Base-by-base conservation (phyloP, 2,888 invertebrate species). In the Xanthorhoe spadicearia region DNA sequence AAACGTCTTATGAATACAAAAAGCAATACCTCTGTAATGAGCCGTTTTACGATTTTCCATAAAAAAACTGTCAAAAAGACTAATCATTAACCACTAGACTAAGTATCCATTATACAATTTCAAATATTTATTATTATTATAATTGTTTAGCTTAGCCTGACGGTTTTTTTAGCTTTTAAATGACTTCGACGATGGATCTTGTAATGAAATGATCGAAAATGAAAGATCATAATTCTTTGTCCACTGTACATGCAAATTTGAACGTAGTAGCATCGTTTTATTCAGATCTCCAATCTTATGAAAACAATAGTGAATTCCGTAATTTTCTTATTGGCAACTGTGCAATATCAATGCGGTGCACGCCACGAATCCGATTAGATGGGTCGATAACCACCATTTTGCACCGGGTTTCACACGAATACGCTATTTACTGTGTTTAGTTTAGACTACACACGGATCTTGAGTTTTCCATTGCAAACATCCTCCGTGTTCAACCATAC, bases 341-440 rank as follows among this genome's bases (percentile, higher is more conserved):
- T 83, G 82, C 82, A 82, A 81, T 84, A 85, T 85, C 83, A 81
- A 84, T 82, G 81, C 81, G 64, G 77, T 77, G 79, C 81, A 77
- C 71, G 73, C 76, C 72, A 79, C 72, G 82, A 79, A 80, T 79
- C 77, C 77, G 85, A 88, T 87, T 84, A 86, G 84, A 85, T 86
- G 80, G 69, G 68, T 76, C 78, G 85, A 87, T 67, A 58, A 59
- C 64, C 61, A 69, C 73, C 74, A 70, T 63, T 72, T 73, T 68
- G 78, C 79, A 77, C 77, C 72, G 72, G 76, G 78, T 75, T 85
- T 86, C 83, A 81, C 83, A 85, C 83, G 83, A 80, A 68, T 56
- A 53, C 60, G 60, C 67, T 56, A 55, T 63, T 64, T 81, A 80
- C 79, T 80, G 67, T 78, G 76, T 76, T 81, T 75, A 75, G 77